Conservation (phyloP, 2,113 vertebrate genomes). For the Sprattus sprattus region DNA sequence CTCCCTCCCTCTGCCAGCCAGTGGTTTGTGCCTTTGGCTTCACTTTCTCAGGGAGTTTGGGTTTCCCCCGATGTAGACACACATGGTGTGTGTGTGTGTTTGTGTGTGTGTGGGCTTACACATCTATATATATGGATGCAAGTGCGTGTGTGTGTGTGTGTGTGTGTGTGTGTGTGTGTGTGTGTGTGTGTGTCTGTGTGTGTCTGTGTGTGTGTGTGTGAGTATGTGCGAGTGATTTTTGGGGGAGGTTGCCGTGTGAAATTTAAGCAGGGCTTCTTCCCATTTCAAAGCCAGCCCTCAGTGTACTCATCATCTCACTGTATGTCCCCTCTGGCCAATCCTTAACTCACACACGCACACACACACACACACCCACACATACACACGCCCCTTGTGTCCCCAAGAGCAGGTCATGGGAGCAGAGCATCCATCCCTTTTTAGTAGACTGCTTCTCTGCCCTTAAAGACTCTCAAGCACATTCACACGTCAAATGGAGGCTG, state of each 20-base stretch:
- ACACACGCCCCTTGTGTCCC: neutral
- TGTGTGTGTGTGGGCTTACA: neutral
- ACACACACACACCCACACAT: neutral
- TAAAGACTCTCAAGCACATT: neutral
- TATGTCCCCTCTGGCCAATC: constrained; percentile 2
- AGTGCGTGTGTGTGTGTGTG: constrained; percentile 19
- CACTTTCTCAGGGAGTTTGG: constrained; percentile 22
- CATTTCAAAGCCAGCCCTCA: neutral
- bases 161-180: constrained; percentile 16
- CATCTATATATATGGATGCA: no score
- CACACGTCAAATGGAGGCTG: neutral
- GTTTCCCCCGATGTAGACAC: neutral
- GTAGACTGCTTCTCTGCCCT: neutral
- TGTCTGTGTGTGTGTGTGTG: constrained; percentile 4
- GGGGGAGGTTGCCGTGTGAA: neutral
- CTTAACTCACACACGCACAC: neutral
- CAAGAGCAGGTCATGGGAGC: neutral
- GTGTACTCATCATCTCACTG: neutral
- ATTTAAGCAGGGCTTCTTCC: constrained; percentile 9
- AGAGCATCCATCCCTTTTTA: neutral
- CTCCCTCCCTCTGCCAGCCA: neutral
- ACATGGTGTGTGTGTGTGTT: constrained; percentile 5
- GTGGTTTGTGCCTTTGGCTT: neutral
- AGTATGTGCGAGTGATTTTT: neutral
- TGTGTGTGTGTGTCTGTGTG: neutral